A percentile compares a stretch with the other conserved stretches of the same genome.
These are phyloP conservation scores for Halichoerus grypus DNA, from an alignment of 2,113 vertebrate species.

Conservation along the genomic window DNA sequence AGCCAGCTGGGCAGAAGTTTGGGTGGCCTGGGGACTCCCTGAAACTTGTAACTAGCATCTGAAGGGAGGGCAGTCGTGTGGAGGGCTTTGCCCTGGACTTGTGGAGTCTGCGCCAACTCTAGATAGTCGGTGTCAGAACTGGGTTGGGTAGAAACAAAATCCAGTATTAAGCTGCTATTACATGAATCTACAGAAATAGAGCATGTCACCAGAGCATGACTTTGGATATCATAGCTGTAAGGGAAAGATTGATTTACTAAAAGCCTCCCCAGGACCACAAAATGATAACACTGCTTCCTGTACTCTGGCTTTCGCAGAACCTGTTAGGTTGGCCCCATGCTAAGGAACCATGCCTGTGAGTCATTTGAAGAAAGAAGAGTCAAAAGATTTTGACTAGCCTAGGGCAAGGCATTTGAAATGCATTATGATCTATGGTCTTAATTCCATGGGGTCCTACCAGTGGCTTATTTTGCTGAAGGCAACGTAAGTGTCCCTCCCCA, in stretches of 20 bases:
- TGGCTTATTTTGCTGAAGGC: neutral
- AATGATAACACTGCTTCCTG: neutral
- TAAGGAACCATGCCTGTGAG: conserved; percentile 1
- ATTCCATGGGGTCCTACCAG: neutral
- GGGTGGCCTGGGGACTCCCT: neutral
- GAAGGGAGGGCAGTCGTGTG: neutral
- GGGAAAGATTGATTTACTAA: neutral
- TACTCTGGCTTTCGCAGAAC: neutral
- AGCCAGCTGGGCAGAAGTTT: neutral
- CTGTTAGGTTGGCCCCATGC: neutral
- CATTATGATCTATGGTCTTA: neutral
- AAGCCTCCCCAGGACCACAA: neutral
- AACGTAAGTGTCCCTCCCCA: neutral
- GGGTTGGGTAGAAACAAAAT: conserved; percentile 1
- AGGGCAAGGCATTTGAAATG: neutral
- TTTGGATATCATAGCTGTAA: neutral
- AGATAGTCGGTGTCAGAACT: neutral
- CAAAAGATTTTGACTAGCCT: conserved; percentile 25
- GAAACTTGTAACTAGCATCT: neutral
- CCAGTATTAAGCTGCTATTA: neutral
- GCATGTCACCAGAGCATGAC: neutral
- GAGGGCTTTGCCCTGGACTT: neutral
- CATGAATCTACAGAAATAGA: neutral
- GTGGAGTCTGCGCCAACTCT: neutral
- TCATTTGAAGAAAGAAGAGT: conserved; percentile 42